These are phyloP conservation scores for Apomyelois bistriatella DNA, from an alignment of 2,888 invertebrate species.

Conservation along the genomic window DNA sequence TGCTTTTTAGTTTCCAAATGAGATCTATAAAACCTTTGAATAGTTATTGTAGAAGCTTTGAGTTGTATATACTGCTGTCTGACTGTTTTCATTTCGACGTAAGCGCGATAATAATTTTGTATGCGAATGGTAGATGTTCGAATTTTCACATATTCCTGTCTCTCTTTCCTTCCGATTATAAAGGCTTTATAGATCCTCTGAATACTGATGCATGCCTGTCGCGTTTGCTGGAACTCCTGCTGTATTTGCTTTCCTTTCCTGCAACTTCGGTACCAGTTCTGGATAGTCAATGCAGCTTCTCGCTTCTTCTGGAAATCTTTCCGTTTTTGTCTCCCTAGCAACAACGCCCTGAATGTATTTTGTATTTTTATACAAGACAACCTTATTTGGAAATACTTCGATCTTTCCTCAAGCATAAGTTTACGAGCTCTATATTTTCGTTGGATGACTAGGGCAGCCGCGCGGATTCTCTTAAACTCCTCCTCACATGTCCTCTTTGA, in stretches of 20 bases:
- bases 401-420: conserved; percentile 47
- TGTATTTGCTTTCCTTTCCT: conserved; percentile 38
- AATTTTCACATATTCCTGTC: conserved; percentile 48
- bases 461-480: conserved; percentile 39
- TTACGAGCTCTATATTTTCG: conserved; percentile 53
- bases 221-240: conserved; percentile 40
- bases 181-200: conserved; percentile 64
- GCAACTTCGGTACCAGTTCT: conserved; percentile 63
- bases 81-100: conserved; percentile 45
- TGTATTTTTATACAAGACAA: conserved; percentile 55
- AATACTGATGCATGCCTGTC: conserved; percentile 57
- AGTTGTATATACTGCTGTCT: conserved; percentile 42
- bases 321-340: conserved; percentile 41
- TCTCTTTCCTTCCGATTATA: conserved; percentile 45
- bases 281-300: conserved; percentile 56
- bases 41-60: conserved; percentile 37
- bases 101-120: conserved; percentile 54
- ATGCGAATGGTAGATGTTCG: conserved; percentile 52
- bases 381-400: conserved; percentile 40
- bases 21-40: conserved; percentile 49
- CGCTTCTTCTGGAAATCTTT: conserved; percentile 45
- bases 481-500: conserved; percentile 40
- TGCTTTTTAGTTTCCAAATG: conserved; percentile 41
- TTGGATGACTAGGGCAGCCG: conserved; percentile 58
- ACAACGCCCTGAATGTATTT: conserved; percentile 52